Base-by-base conservation (phyloP, 2,888 invertebrate genomes). In the Ormyrus thymus region DNA sequence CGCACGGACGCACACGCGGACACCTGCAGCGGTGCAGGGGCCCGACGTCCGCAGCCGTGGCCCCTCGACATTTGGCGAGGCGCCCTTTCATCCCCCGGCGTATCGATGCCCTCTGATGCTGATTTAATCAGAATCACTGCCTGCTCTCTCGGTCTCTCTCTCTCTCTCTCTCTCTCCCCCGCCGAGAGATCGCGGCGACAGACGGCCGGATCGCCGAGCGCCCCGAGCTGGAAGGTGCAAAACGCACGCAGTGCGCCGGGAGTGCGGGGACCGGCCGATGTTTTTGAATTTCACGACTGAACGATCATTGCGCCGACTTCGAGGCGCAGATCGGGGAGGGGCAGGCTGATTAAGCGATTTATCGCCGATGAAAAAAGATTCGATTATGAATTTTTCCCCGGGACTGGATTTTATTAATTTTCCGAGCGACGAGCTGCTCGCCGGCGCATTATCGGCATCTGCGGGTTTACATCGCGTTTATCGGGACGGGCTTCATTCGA, bases 51-150 rank as follows among this genome's bases (percentile, higher is more conserved):
- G 45, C 10, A 7, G n/a, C 45, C 46, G 15, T 10, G 29, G 46
- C 56, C 65, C 50, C 15, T 85, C 86, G 88, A 88, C 89, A 88
- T 89, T 89, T 89, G 89, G 89, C 87, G 84, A 84, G 81, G 29
- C 29, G 29, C 53, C 81, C 82, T 84, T 85, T 83, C 83, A 82
- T 82, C 82, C 51, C 64, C 58, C 48, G 43, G 64, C 13, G 46
- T 13, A 73, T 83, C 83, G 80, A 84, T 84, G 82, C 55, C 64
- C 84, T 85, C 84, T 88, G 88, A 89, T 89, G 88, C 89, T 88
- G 89, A 89, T 89, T 89, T 89, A 89, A 89, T 89, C 89, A 87
- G 87, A 85, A 86, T 85, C 85, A 82, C 82, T 81, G 83, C 77
- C 81, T 29, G 76, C 74, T 75, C 59, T 46, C 15, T 45, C 59